Evolutionary conservation across 2,888 invertebrate species (phyloP), one percentile per base, ranked within the genome.

Genomic region (Drosophila anomelani): DNA sequence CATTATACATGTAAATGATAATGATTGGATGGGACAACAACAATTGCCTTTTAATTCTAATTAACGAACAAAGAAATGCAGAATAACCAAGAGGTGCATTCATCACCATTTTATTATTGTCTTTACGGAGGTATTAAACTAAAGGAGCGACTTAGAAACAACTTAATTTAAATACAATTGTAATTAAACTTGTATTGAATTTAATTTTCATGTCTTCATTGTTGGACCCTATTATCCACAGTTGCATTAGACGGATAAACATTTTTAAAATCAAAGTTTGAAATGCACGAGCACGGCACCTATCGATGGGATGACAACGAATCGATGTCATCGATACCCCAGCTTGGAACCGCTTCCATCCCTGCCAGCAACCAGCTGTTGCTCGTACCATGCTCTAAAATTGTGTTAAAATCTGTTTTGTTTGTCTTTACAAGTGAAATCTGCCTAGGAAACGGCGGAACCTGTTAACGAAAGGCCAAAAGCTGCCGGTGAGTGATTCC

Each of bases 291-390:
- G 12, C 38, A 13, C 38, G n/a, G n/a, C n/a, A 3, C 23, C n/a
- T 34, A 53, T 53, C 53, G 53, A 53, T 53, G 12, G 3, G 6
- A 26, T 17, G 26, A 26, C 5, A 26, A 4, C 26, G 5, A 5
- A 4, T 26, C 26, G 4, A 26, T 26, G 4, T 8, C 13, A 34
- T 51, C 49, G 49, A 32, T 32, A 13, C 2, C 7, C 3, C n/a
- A 9, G 5, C 5, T 4, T 12, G 32, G 13, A 32, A 12, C 8
- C 17, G 7, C 46, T 17, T 13, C 46, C 36, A 46, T 54, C 26
- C 34, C 38, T 34, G 26, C 32, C 23, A 54, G 32, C 54, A 56
- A 44, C 59, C 81, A 88, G 88, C 89, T 83, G 83, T 83, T 83
- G 88, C 85, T 51, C 67, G 5, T n/a, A 69, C 72, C 87, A 87